phyloP scores from a whole-genome alignment of 2,888 invertebrate species.

The Uropetala carovei region DNA sequence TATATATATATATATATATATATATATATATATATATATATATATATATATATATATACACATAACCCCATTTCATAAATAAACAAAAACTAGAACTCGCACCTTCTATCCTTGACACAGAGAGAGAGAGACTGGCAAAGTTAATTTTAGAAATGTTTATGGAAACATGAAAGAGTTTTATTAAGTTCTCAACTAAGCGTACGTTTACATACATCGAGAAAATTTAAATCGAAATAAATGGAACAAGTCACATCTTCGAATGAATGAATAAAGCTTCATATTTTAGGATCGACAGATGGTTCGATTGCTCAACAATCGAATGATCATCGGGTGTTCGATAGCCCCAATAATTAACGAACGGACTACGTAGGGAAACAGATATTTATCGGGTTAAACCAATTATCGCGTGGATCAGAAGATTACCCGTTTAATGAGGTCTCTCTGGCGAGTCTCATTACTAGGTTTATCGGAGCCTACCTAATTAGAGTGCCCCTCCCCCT shows the following conservation, averaged over 20 bases:
- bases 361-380: background rate
- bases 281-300: background rate
- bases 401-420: constrained; percentile 7
- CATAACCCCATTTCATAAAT: background rate
- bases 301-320: background rate
- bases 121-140: no score
- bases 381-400: constrained; percentile 44
- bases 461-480: no score
- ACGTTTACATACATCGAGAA: background rate
- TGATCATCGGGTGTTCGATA: background rate
- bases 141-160: no score
- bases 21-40: no score
- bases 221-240: background rate
- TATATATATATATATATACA: no score
- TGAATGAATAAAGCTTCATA: no score
- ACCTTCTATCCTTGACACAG: no score
- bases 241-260: background rate
- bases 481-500: background rate
- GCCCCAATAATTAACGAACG: background rate
- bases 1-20: no score
- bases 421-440: background rate
- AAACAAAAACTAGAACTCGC: background rate
- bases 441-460: no score
- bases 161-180: background rate
- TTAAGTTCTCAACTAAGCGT: background rate